Percentiles rank a stretch among this genome's conserved stretches.
Conservation (phyloP, 2,113 vertebrate genomes). For the Catharus minimus region DNA sequence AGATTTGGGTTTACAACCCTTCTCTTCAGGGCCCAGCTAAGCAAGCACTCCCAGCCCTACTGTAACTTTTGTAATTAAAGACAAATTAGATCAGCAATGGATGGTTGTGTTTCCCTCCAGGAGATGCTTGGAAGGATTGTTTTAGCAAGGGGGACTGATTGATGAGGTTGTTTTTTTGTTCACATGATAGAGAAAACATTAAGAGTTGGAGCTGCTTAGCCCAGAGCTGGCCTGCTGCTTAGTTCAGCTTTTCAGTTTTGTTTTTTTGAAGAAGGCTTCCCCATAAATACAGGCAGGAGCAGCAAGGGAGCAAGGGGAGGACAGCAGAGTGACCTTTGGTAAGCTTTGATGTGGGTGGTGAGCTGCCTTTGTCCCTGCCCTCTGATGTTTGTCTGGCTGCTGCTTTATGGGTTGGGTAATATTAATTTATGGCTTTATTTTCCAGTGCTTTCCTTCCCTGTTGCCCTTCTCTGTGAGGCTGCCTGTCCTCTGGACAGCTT, state of each 20-base stretch:
- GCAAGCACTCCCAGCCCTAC: conserved; percentile 8
- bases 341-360: background rate
- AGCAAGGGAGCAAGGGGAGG: background rate
- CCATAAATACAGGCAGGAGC: background rate
- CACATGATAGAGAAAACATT: background rate
- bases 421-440: conserved; percentile 9
- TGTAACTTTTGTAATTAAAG: conserved; percentile 51
- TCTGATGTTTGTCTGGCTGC: background rate
- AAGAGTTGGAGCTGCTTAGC: background rate
- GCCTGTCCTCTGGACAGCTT: conserved; percentile 1
- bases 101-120: background rate
- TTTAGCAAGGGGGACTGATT: background rate
- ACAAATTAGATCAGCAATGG: background rate
- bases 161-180: conserved; percentile 7
- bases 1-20: background rate
- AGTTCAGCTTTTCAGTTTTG: background rate
- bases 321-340: background rate
- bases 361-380: background rate
- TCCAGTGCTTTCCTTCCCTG: background rate
- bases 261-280: background rate
- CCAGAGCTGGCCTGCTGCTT: background rate
- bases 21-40: background rate
- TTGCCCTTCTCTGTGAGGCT: background rate
- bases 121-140: background rate
- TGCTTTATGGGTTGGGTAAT: background rate